A percentile compares a stretch with the other conserved stretches of the same genome.
phyloP scores from a whole-genome alignment of 2,888 invertebrate species.

The Noctua fimbriata region DNA sequence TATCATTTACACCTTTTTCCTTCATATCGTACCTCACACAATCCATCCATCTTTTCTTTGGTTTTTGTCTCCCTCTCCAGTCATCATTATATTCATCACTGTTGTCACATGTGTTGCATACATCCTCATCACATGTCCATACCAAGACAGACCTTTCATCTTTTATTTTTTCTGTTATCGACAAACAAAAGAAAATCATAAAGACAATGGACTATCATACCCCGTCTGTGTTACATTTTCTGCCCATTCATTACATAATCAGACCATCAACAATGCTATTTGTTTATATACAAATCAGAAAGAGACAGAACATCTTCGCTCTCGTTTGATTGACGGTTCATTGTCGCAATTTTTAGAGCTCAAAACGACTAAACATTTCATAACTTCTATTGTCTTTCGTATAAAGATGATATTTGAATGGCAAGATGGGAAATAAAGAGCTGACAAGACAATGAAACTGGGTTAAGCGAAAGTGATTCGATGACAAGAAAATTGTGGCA shows the following conservation, averaged over 20 bases:
- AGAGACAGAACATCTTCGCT: slow-evolving; percentile 37
- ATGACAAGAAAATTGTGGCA: slow-evolving; percentile 65
- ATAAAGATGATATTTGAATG: slow-evolving; percentile 54
- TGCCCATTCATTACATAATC: slow-evolving; percentile 54
- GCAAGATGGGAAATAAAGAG: slow-evolving; percentile 26
- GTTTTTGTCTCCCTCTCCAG: neutral
- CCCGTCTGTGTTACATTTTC: slow-evolving; percentile 37
- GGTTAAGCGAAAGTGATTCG: slow-evolving; percentile 66
- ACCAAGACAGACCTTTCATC: neutral
- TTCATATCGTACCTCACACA: neutral
- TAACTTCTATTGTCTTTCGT: slow-evolving; percentile 25
- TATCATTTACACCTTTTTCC: no score
- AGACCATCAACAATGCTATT: slow-evolving; percentile 47
- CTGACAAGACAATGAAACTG: slow-evolving; percentile 62
- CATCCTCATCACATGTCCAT: neutral
- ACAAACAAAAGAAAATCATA: slow-evolving; percentile 18
- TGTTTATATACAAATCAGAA: slow-evolving; percentile 55
- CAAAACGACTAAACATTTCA: neutral
- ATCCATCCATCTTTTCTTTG: neutral
- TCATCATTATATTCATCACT: neutral
- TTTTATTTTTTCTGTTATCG: neutral
- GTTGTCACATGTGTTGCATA: neutral
- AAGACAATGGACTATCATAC: slow-evolving; percentile 48
- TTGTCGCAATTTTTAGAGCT: slow-evolving; percentile 38
- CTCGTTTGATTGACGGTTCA: slow-evolving; percentile 44